Evolutionary conservation across 2,888 invertebrate species (phyloP), one percentile per base, ranked within the genome.

Genomic region (Copidosoma aretas): DNA sequence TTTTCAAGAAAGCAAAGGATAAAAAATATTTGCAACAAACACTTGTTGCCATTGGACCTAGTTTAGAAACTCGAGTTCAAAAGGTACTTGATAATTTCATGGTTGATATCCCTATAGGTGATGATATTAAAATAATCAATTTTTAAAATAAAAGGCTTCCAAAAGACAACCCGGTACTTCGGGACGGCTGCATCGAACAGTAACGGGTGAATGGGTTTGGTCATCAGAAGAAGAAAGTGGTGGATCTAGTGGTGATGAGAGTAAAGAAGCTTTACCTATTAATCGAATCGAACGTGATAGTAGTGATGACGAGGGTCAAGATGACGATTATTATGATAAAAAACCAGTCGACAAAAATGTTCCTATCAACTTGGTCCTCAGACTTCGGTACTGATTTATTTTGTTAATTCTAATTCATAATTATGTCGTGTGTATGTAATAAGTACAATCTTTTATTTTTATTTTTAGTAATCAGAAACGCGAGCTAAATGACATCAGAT

Each of bases 171-270:
- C 95, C 0, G 95, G 95, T 39, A 91, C 95, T 0, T 88, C 88
- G 51, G 88, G 88, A 24, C 82, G 88, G 64, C 86, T 96, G 73
- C 96, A 96, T 84, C 90, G 97, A 79, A 97, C 96, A 75, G 94
- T 95, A 77, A 96, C 96, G 25, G 98, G 98, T 49, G 96, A 96
- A 83, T 98, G 98, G 98, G 96, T 97, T 71, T 98, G 98, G 97
- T 97, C 96, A 70, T 95, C 95, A 77, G 95, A 94, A 80, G 97
- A 97, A 80, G 94, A 96, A 76, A 91, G 89, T 67, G 88, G 84
- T 22, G 85, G 82, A 5, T 86, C 87, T 3, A 87, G 87, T 69
- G 87, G 86, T 19, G 87, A 87, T 46, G 87, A 87, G 67, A 78
- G 82, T 39, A 82, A 83, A 64, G 83, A 83, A 49, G 75, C 81